phyloP scores from a whole-genome alignment of 2,888 invertebrate species.

The Sarcophaga caerulescens region DNA sequence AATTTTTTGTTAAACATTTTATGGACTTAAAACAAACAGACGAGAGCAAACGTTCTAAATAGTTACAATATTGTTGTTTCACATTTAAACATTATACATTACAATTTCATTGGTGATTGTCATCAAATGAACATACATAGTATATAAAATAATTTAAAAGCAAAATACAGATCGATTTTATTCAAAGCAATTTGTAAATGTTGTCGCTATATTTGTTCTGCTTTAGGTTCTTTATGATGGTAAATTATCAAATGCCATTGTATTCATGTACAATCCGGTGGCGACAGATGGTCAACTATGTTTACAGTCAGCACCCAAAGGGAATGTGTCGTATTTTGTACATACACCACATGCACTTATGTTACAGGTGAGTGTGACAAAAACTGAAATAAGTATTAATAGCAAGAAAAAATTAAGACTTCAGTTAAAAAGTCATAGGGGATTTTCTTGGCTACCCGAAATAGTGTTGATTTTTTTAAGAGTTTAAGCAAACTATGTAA shows the following conservation, averaged over 20 bases:
- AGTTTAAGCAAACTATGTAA: slow-evolving; percentile 17
- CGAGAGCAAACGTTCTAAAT: not conserved
- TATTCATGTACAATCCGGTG: slow-evolving; percentile 99
- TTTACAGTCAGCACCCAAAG: slow-evolving; percentile 98
- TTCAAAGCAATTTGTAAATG: not conserved
- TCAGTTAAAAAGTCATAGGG: too few relatives aligned
- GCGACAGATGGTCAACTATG: slow-evolving; percentile 99
- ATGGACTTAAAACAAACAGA: not conserved
- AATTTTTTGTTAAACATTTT: not conserved
- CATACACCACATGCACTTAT: slow-evolving; percentile 99
- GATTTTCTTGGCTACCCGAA: too few relatives aligned
- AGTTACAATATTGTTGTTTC: not conserved
- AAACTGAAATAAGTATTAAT: not conserved
- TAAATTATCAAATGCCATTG: slow-evolving; percentile 96
- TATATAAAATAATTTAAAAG: not conserved
- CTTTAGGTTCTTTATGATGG: slow-evolving; percentile 97
- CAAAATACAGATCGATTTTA: not conserved
- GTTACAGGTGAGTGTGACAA: slow-evolving; percentile 89
- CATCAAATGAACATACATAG: not conserved
- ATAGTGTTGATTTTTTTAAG: slow-evolving; percentile 1
- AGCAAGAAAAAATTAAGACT: not conserved
- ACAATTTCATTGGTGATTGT: not conserved
- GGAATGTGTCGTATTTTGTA: slow-evolving; percentile 98
- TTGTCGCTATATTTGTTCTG: slow-evolving; percentile 21
- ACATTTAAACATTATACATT: not conserved